Evolutionary conservation across 2,113 vertebrate genomes (phyloP), one percentile per base, ranked within the genome.

Genomic region (Syrmaticus mikado): DNA sequence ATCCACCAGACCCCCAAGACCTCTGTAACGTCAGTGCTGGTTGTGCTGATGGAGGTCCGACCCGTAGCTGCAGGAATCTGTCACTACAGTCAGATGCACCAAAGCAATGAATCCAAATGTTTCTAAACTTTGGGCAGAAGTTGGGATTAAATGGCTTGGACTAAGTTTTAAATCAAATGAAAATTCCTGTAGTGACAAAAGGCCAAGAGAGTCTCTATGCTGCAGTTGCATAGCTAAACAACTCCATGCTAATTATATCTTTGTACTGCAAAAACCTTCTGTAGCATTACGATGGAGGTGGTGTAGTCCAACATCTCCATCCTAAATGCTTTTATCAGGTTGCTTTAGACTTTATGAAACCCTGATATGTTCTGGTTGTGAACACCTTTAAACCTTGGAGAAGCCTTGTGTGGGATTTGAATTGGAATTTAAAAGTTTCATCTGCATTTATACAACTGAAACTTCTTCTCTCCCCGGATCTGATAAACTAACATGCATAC

Each of bases 391-490:
- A 76, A 41, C 30, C 18, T n/a, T 32, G 25, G 32, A 34, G 64
- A 83, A 62, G 24, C 18, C 11, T 65, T 45, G 24, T 34, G 34
- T 34, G 28, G 24, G 19, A 74, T 46, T 66, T 73, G 16, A 79
- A 80, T 52, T 36, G 27, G 13, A 81, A 70, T 72, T 82, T 62
- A 1, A 30, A 61, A 38, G 13, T 82, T 89, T 79, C 16, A 20
- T 16, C 15, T 80, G 0, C 25, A 57, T 79, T 45, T 6, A 48
- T 43, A 8, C 25, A 41, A 1, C 40, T 71, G 22, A 61, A 83
- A 73, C n/a, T 30, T 32, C 11, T 20, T 2, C 0, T 4, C 0
- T 5, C 15, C 25, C 13, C 6, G 17, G 10, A 48, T 73, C 40
- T 60, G 32, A 70, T 46, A 24, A 67, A 46, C 5, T 73, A 1